Evolutionary conservation across 2,113 vertebrate species (phyloP).

Genomic region (Apodemus sylvaticus): DNA sequence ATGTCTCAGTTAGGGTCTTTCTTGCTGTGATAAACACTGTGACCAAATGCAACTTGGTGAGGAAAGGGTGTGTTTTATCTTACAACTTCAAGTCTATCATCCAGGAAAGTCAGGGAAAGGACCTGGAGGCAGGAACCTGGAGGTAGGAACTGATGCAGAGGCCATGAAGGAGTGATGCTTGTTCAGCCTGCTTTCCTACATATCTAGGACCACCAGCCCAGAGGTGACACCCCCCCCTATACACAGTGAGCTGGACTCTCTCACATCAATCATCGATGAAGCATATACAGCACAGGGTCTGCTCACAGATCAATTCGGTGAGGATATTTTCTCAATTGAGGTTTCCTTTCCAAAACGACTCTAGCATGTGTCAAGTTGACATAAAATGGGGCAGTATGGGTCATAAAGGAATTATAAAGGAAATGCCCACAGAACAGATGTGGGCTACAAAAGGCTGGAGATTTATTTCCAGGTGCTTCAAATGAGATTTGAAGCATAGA

Average conservation of each 20-base stretch:
- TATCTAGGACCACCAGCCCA: not conserved
- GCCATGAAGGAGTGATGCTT: not conserved
- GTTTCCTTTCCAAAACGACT: not conserved
- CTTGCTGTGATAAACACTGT: not conserved
- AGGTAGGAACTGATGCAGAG: not conserved
- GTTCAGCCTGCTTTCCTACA: not conserved
- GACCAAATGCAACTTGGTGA: not conserved
- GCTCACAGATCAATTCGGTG: not conserved
- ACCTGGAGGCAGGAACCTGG: not conserved
- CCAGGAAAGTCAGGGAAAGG: not conserved
- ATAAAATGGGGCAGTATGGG: not conserved
- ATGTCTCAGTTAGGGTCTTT: not conserved
- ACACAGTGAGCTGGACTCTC: not conserved
- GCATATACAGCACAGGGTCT: not conserved
- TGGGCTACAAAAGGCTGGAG: not conserved
- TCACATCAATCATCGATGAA: not conserved
- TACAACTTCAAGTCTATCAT: not conserved
- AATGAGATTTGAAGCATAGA: conserved; percentile 24
- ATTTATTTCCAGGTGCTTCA: conserved; percentile 9
- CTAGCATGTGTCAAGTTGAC: not conserved
- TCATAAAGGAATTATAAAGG: not conserved
- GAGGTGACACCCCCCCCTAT: not conserved
- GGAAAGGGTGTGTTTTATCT: not conserved
- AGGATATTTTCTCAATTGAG: not conserved
- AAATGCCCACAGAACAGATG: not conserved